These are phyloP conservation scores for Acanthopagrus latus DNA, from an alignment of 2,797 vertebrate species.

Conservation along the genomic window DNA sequence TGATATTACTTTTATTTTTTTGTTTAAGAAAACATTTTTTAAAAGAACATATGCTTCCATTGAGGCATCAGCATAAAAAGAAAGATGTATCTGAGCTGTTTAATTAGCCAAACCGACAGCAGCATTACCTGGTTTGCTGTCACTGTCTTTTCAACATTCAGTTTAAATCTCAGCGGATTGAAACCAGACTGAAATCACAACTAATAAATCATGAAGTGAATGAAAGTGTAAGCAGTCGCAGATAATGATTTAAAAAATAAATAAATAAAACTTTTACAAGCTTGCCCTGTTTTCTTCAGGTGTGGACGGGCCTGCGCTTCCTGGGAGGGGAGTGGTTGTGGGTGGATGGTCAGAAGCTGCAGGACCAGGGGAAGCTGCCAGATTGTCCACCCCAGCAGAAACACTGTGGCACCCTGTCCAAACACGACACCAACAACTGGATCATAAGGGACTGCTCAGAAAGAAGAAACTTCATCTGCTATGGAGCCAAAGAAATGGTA, in stretches of 20 bases:
- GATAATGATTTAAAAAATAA: not conserved
- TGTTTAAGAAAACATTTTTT: not conserved
- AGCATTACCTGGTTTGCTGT: not conserved
- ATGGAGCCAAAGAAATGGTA: fast-evolving
- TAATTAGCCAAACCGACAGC: not conserved
- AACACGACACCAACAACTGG: not conserved
- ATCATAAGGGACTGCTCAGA: slow-evolving; percentile 58
- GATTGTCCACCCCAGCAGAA: slow-evolving; percentile 31
- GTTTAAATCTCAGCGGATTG: too few species aligned
- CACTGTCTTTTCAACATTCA: not conserved
- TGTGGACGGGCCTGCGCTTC: slow-evolving; percentile 64
- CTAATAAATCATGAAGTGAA: not conserved
- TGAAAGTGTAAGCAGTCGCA: not conserved
- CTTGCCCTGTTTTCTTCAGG: slow-evolving; percentile 44
- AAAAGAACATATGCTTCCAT: not conserved
- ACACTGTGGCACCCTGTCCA: slow-evolving; percentile 63
- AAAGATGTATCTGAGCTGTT: not conserved
- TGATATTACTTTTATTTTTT: not conserved
- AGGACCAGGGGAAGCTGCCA: not conserved
- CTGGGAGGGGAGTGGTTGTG: slow-evolving; percentile 61
- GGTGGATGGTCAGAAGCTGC: not conserved
- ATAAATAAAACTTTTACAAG: not conserved
- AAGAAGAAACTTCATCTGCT: slow-evolving; percentile 65
- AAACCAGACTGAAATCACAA: too few species aligned
- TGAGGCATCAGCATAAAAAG: not conserved